Conservation (phyloP, 2,888 invertebrate species). For the Athrips mouffetella region DNA sequence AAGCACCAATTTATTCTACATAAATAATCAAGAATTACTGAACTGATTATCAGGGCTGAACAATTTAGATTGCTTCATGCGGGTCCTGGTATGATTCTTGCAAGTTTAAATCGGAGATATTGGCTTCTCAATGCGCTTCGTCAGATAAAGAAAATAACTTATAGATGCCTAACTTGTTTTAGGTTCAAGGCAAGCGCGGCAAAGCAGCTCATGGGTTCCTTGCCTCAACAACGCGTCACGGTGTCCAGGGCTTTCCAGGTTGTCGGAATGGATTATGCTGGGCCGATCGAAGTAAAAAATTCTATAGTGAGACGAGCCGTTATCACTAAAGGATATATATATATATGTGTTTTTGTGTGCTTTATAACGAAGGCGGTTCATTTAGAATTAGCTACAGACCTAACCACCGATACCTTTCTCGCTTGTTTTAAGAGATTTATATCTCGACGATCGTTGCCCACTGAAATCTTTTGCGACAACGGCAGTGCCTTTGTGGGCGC, state of each 20-base stretch:
- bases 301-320: background rate
- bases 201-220: conserved; percentile 3
- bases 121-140: background rate
- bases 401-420: conserved; percentile 8
- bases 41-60: background rate
- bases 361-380: conserved; percentile 4
- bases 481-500: background rate
- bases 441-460: background rate
- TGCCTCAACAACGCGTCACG: background rate
- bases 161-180: background rate
- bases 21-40: background rate
- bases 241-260: background rate
- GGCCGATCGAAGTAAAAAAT: conserved; percentile 1
- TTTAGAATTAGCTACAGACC: conserved; percentile 8
- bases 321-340: background rate
- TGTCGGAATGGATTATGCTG: background rate
- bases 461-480: conserved; percentile 8
- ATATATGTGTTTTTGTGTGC: background rate
- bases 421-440: conserved; percentile 13
- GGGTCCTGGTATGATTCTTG: background rate
- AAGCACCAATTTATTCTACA: background rate
- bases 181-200: background rate
- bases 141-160: background rate
- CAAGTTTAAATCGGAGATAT: background rate
- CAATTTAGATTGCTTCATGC: conserved; percentile 2